These are phyloP conservation scores for Andrena bucephala DNA, from an alignment of 2,888 invertebrate species.

Conservation along the genomic window DNA sequence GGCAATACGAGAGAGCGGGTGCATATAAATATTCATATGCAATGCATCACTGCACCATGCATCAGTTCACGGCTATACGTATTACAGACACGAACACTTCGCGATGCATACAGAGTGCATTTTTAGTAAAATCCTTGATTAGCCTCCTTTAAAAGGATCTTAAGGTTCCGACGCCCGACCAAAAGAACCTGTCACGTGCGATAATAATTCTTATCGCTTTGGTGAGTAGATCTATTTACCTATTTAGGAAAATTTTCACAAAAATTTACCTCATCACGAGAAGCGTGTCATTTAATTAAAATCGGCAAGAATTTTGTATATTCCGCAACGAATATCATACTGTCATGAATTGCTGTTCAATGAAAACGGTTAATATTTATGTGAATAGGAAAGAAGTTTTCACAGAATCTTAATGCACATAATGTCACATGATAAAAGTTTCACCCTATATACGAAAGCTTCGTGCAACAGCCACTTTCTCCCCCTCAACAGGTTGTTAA, in stretches of 20 bases:
- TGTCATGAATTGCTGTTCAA: no score
- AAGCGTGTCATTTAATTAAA: no score
- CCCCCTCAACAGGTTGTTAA: slow-evolving; percentile 45
- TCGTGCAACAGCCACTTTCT: slow-evolving; percentile 39
- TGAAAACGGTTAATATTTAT: background rate
- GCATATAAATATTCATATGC: slow-evolving; percentile 70
- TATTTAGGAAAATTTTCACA: background rate
- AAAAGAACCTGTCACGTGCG: background rate
- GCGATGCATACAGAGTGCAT: background rate
- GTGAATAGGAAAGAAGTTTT: background rate
- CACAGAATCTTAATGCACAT: background rate
- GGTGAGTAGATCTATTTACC: background rate
- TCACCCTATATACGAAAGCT: slow-evolving; percentile 43
- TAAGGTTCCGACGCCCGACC: background rate
- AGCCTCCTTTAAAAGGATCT: background rate
- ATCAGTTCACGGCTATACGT: slow-evolving; percentile 34
- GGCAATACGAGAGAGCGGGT: slow-evolving; percentile 43
- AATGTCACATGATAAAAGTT: slow-evolving; percentile 2
- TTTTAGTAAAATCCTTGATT: slow-evolving; percentile 27
- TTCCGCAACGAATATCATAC: no score
- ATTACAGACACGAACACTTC: slow-evolving; percentile 10
- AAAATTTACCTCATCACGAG: background rate
- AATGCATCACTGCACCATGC: slow-evolving; percentile 59
- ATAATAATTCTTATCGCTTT: background rate
- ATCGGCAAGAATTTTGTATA: no score